Percentiles rank a stretch among this genome's conserved stretches.
phyloP scores from a whole-genome alignment of 2,888 invertebrate genomes.

The Mythimna lalbum region DNA sequence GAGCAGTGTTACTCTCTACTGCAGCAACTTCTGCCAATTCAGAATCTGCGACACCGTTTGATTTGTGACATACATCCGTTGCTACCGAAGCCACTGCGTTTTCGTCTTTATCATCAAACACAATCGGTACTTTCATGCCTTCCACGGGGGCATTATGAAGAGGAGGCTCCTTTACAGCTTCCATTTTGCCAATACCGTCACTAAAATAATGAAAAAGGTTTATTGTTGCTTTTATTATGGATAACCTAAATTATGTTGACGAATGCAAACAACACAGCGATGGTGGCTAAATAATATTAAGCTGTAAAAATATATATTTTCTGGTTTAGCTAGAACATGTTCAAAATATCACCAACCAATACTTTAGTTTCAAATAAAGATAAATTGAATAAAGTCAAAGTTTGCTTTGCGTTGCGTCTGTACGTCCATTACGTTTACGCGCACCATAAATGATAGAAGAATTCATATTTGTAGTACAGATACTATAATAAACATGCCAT shows the following conservation, averaged over 20 bases:
- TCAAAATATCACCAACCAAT: slow-evolving; percentile 32
- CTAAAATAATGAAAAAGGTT: slow-evolving; percentile 56
- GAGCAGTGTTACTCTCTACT: slow-evolving; percentile 51
- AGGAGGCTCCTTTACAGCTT: slow-evolving; percentile 71
- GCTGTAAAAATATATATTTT: slow-evolving; percentile 8
- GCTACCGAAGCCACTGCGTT: slow-evolving; percentile 66
- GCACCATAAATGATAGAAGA: slow-evolving; percentile 14
- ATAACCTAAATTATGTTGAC: slow-evolving; percentile 64
- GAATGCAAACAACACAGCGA: slow-evolving; percentile 37
- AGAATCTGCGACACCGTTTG: slow-evolving; percentile 81
- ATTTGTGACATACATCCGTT: slow-evolving; percentile 79
- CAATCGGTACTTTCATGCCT: slow-evolving; percentile 70
- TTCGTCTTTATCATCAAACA: slow-evolving; percentile 65
- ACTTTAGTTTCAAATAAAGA: slow-evolving; percentile 57
- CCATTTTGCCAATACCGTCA: slow-evolving; percentile 63
- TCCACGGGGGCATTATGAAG: slow-evolving; percentile 68
- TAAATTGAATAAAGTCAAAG: slow-evolving; percentile 60
- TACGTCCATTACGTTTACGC: slow-evolving; percentile 64
- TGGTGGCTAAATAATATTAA: background rate
- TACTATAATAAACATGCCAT: background rate
- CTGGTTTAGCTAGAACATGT: slow-evolving; percentile 9
- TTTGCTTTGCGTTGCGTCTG: slow-evolving; percentile 72
- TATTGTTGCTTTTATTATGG: slow-evolving; percentile 49
- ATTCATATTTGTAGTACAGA: background rate
- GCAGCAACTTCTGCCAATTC: slow-evolving; percentile 59